Base-by-base conservation (phyloP, 2,113 vertebrate species). In the Campylomormyrus numenius region DNA sequence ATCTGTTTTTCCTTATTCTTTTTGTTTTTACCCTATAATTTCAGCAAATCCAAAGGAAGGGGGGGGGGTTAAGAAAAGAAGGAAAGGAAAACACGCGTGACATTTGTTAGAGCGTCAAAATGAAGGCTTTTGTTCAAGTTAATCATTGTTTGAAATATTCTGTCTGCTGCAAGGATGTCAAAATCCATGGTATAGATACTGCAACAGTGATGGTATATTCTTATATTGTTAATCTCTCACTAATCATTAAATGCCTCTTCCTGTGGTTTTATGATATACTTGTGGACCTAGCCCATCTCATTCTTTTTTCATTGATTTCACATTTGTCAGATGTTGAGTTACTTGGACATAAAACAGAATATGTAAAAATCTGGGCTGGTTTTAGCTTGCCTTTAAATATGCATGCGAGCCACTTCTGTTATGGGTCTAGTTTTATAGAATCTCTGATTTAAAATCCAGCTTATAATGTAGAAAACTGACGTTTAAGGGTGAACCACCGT, bases 391-490 rank as follows among this genome's bases (percentile, higher is more conserved):
- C 39, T 39, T 42, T 80, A 80, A 80, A 42, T 80, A 42, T 70
- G 62, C 62, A 70, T 70, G 62, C 10, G n/a, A 27, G 62, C 10
- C 62, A 70, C 62, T 70, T 70, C 58, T 31, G 27, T 39, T 77
- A 77, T 17, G 31, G 15, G 13, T 35, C 80, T n/a, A 46, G 45
- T 49, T 85, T 85, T 85, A 46, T 24, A 85, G 83, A 85, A 85
- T 85, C 42, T n/a, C 42, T 46, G 42, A 85, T 85, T 85, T 46
- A 49, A 85, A 49, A 49, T 85, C 83, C 83, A 49, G 45, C 3
- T 49, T 85, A 85, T 85, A 85, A 85, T 85, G 45, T 84, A 84
- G 39, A 84, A 84, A 84, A 84, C 80, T 84, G 80, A 45, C 45
- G 9, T 46, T 85, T 49, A 85, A 24, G 6, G 9, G 42, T 24